These are phyloP conservation scores for Metridium senile DNA, from an alignment of 92 coral and sea anemone genomes.

Conservation along the genomic window DNA sequence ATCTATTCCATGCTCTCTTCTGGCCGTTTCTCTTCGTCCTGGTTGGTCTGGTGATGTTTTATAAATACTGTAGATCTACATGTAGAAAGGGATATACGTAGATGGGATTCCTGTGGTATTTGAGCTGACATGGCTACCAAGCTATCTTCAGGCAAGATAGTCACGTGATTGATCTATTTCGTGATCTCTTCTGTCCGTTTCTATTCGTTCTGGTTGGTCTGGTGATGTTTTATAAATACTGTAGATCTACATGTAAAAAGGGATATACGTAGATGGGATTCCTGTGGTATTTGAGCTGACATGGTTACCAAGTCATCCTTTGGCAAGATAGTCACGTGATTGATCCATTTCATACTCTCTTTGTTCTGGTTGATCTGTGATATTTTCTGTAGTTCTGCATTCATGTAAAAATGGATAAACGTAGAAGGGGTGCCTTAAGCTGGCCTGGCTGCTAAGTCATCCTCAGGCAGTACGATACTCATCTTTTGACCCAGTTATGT, in stretches of 20 bases:
- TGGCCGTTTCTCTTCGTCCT: slow-evolving; percentile 39
- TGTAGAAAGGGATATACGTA: neutral
- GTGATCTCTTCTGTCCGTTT: slow-evolving; percentile 33
- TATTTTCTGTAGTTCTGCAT: slow-evolving; percentile 13
- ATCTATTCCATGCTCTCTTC: slow-evolving; percentile 30
- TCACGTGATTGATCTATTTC: slow-evolving; percentile 36
- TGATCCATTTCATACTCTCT: slow-evolving; percentile 23
- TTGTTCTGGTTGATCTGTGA: slow-evolving; percentile 27
- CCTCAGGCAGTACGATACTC: too few species aligned
- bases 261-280: neutral
- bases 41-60: slow-evolving; percentile 12
- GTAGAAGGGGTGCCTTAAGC: slow-evolving; percentile 1
- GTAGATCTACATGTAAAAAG: neutral
- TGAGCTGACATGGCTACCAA: slow-evolving; percentile 1
- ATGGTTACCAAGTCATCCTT: slow-evolving; percentile 16
- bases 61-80: slow-evolving; percentile 13
- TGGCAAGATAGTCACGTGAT: slow-evolving; percentile 27
- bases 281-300: neutral
- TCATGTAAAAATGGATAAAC: neutral
- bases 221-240: slow-evolving; percentile 14
- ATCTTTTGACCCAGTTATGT: too few species aligned
- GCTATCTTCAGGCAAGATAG: slow-evolving; percentile 15
- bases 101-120: neutral
- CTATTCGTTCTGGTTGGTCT: slow-evolving; percentile 21
- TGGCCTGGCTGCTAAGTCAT: slow-evolving; percentile 4